phyloP scores from a whole-genome alignment of 2,113 vertebrate species.

The Oriolus oriolus region DNA sequence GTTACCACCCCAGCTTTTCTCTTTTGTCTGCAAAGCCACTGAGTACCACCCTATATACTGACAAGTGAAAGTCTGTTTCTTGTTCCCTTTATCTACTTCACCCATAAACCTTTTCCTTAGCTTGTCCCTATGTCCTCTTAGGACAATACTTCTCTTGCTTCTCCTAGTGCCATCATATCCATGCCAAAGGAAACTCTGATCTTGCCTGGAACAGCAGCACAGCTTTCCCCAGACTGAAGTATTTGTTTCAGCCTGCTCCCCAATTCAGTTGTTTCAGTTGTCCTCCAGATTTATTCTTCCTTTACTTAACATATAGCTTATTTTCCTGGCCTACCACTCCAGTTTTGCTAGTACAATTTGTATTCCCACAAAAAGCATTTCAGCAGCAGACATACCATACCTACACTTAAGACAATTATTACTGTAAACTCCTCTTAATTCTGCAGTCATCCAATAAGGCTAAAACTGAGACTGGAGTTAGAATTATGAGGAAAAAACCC shows the following conservation, averaged over 20 bases:
- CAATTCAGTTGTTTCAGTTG: rapidly evolving
- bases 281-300: not conserved
- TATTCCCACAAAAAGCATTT: not conserved
- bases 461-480: not conserved
- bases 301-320: not conserved
- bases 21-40: not conserved
- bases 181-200: not conserved
- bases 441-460: not conserved
- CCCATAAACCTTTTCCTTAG: not conserved
- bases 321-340: not conserved
- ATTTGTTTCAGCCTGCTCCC: not conserved
- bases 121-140: not conserved
- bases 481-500: not conserved
- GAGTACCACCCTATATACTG: not conserved
- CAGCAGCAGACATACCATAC: not conserved
- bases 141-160: not conserved
- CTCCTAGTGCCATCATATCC: not conserved
- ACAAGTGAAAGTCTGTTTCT: not conserved
- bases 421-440: not conserved
- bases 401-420: not conserved
- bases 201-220: not conserved
- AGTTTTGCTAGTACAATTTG: not conserved
- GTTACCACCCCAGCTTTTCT: not conserved
- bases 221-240: not conserved
- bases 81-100: not conserved